Conservation (phyloP, 2,113 vertebrate genomes). For the Lophura nycthemera region DNA sequence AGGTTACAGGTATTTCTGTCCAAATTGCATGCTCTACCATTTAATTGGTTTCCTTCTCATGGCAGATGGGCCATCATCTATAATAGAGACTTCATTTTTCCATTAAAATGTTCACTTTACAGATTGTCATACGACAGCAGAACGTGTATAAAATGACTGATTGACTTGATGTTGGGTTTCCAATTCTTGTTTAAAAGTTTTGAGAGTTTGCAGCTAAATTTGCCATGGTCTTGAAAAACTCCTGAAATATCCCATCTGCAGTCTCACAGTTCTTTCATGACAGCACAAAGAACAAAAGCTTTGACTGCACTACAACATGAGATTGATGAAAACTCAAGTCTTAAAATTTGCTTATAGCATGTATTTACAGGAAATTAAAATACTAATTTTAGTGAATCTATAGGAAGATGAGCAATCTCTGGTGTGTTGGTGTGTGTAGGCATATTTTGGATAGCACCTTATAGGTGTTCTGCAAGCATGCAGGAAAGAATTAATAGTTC, state of each 20-base stretch:
- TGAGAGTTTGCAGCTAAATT: not conserved
- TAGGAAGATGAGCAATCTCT: not conserved
- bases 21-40: not conserved
- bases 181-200: not conserved
- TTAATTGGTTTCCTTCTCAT: not conserved
- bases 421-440: fast-evolving
- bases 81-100: not conserved
- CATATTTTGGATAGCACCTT: not conserved
- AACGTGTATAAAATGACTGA: not conserved
- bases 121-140: fast-evolving
- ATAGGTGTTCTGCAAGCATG: not conserved
- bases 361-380: not conserved
- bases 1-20: not conserved
- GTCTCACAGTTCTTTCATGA: not conserved
- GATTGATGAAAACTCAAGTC: not conserved
- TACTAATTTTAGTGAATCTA: not conserved
- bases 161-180: not conserved
- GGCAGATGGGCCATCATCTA: not conserved
- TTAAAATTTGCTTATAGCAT: not conserved
- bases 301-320: not conserved
- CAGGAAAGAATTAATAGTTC: not conserved
- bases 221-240: not conserved
- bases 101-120: not conserved
- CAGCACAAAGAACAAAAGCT: not conserved
- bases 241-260: fast-evolving